Base-by-base conservation (phyloP, 2,797 vertebrate genomes). In the Tachyglossus aculeatus region DNA sequence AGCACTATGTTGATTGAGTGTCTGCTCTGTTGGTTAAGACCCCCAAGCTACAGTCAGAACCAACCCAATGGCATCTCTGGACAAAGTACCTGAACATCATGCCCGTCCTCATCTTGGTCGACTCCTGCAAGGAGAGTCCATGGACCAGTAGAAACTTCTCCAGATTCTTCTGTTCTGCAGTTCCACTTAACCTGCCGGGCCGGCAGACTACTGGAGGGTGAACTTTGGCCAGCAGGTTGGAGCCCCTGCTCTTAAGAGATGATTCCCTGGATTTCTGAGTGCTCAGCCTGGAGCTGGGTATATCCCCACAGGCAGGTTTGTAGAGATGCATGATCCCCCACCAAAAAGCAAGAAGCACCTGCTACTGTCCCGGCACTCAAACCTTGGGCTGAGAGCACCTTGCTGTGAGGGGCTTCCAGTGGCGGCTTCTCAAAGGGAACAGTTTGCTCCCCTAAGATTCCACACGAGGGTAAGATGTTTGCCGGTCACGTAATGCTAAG, bases 71-170 rank as follows among this genome's bases (percentile, higher is more conserved):
- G 18, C 12, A n/a, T 6, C 18, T 34, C 5, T n/a, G n/a, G 34
- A 14, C n/a, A 16, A 32, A 3, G 56, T 92, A 94, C 92, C 93
- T 94, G 93, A 93, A 94, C 4, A 52, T 24, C 93, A 94, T 94
- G 25, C 94, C 94, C 0, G 94, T 95, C 85, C 86, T 75, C 15
- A 86, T 92, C 68, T 80, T 91, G 70, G 93, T 86, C 1, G 94
- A 93, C 62, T 96, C 94, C 1, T 94, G 94, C 82, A 95, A 82
- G 0, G 93, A 94, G 80, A 98, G 25, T 7, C 93, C 90, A n/a
- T 97, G 95, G 22, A 92, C 87, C 48, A 91, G 91, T 61, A 96
- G 90, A 79, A 98, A 96, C 85, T 88, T 93, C 81, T 97, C 94
- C 90, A 97, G 88, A 39, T 89, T 85, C 64, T 94, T 96, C 40